Conservation (phyloP, 2,888 invertebrate genomes). For the Catocala sponsa region DNA sequence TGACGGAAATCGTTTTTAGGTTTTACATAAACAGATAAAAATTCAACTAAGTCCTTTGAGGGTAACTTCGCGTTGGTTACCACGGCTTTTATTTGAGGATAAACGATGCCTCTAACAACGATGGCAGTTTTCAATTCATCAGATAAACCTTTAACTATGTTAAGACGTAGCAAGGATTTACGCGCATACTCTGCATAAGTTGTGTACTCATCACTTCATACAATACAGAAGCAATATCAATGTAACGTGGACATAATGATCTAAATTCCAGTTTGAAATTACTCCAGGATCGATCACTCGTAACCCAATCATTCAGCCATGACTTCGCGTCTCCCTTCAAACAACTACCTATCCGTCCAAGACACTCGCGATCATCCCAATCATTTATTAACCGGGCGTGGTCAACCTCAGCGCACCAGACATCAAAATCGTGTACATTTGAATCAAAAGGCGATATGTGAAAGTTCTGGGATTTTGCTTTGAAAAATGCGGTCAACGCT, state of each 20-base stretch:
- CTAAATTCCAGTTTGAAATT: too few species aligned
- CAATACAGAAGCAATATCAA: too few species aligned
- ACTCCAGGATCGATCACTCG: too few species aligned
- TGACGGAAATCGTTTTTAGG: neutral
- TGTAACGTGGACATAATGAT: too few species aligned
- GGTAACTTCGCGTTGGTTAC: neutral
- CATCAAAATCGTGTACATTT: constrained; percentile 6
- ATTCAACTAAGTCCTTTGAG: neutral
- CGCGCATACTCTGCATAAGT: constrained; percentile 7
- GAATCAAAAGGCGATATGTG: constrained; percentile 1
- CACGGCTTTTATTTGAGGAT: neutral
- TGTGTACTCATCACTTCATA: too few species aligned
- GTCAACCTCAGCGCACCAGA: constrained; percentile 7
- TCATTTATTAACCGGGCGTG: neutral
- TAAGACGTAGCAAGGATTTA: constrained; percentile 4
- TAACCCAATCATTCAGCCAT: constrained; percentile 10
- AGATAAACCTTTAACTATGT: constrained; percentile 1
- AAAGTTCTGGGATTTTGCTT: neutral
- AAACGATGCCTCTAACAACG: neutral
- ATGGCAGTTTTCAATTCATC: neutral
- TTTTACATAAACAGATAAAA: neutral
- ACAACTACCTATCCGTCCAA: constrained; percentile 7
- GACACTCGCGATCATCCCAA: constrained; percentile 7
- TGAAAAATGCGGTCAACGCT: too few species aligned
- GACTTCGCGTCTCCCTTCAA: constrained; percentile 2